A percentile compares a stretch with the other conserved stretches of the same genome.
These are phyloP conservation scores for Neomorphus geoffroyi DNA, from an alignment of 2,797 vertebrate species.

Conservation along the genomic window DNA sequence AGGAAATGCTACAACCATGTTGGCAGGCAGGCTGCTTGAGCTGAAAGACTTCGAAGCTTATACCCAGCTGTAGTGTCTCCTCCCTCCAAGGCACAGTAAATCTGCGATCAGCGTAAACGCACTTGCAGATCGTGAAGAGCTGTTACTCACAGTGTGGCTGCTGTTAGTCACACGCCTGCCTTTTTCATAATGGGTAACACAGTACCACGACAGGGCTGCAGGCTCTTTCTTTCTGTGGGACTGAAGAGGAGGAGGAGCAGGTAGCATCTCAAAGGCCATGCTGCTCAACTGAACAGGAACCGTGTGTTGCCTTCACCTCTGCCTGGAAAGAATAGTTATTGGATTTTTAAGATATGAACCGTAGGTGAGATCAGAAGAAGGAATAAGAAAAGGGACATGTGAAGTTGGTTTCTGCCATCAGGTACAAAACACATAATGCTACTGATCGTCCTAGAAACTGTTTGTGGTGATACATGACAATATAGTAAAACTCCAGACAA, in stretches of 20 bases:
- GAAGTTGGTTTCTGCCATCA: background rate
- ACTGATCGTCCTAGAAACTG: background rate
- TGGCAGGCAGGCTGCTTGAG: background rate
- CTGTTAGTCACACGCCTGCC: background rate
- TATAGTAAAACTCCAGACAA: background rate
- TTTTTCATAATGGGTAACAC: background rate
- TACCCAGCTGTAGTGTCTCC: background rate
- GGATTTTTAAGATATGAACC: background rate
- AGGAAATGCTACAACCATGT: background rate
- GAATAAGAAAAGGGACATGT: background rate
- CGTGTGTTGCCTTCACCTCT: fast-evolving
- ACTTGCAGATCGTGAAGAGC: background rate
- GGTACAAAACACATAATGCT: background rate
- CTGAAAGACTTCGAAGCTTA: background rate
- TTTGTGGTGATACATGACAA: background rate
- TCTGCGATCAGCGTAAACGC: background rate
- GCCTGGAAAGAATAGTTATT: background rate
- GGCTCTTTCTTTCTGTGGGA: background rate
- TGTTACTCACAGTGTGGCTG: background rate
- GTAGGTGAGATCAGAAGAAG: background rate
- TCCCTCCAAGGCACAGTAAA: background rate
- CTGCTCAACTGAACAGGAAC: background rate
- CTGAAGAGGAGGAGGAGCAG: background rate
- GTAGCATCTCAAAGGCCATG: background rate
- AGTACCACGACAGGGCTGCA: background rate